Conservation (phyloP, 1,140 invertebrate species). For the Hylyphantes graminicola region DNA sequence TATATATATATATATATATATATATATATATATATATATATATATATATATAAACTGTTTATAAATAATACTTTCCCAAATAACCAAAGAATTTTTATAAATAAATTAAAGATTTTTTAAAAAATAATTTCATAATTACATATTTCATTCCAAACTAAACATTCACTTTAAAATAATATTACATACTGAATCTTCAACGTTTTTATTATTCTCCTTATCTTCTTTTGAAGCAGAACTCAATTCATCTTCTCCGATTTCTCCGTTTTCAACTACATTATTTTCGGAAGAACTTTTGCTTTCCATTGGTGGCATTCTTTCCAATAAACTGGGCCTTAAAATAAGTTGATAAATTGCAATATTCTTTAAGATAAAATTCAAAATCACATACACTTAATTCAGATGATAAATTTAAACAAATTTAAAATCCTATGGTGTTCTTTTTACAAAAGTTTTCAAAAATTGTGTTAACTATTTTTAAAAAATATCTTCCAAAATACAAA, state of each 20-base stretch:
- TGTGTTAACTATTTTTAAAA: no score
- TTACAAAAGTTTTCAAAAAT: background rate
- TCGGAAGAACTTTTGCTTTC: slow-evolving; percentile 72
- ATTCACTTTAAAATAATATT: background rate
- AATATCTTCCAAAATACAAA: no score
- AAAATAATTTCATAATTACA: no score
- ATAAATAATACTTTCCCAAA: no score
- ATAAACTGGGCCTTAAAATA: slow-evolving; percentile 71
- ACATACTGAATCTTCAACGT: slow-evolving; percentile 70
- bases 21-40: no score
- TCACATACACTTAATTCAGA: background rate
- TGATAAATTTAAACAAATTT: background rate
- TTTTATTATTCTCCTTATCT: slow-evolving; percentile 58
- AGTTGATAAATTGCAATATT: background rate
- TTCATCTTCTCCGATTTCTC: slow-evolving; percentile 59
- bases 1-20: no score
- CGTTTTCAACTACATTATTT: slow-evolving; percentile 57
- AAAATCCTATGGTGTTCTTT: background rate
- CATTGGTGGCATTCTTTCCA: slow-evolving; percentile 97
- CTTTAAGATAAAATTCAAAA: background rate
- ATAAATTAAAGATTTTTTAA: no score
- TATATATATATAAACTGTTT: no score
- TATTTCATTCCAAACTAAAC: no score
- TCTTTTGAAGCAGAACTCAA: slow-evolving; percentile 34
- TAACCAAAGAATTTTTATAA: no score